A percentile compares a stretch with the other conserved stretches of the same genome.
Conservation (phyloP, 2,797 vertebrate genomes). For the Xiphorhynchus erythropygius region DNA sequence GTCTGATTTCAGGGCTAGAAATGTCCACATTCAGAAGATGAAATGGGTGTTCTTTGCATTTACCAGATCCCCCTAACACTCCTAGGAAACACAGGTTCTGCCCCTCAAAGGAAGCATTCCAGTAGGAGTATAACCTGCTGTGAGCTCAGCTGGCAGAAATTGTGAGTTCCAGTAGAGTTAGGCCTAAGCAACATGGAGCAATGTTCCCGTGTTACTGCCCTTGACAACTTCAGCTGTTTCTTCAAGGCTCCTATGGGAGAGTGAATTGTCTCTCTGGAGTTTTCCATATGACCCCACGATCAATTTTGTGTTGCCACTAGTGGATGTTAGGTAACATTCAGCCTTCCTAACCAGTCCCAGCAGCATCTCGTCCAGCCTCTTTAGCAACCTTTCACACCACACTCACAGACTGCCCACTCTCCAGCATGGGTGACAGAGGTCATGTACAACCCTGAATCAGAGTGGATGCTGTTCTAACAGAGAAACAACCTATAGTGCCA, state of each 20-base stretch:
- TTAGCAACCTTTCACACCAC: not conserved
- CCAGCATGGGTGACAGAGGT: no score
- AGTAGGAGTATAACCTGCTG: not conserved
- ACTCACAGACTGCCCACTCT: not conserved
- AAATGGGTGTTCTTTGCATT: not conserved
- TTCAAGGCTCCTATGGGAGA: not conserved
- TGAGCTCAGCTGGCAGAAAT: not conserved
- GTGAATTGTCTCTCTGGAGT: not conserved
- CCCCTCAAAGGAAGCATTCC: not conserved
- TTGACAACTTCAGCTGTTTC: not conserved
- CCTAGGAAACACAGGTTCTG: not conserved
- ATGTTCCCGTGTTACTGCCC: no score
- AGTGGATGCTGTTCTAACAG: not conserved
- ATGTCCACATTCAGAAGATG: not conserved
- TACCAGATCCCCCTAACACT: not conserved
- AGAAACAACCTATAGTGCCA: not conserved
- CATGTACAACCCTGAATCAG: not conserved
- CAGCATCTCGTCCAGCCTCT: not conserved
- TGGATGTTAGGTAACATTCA: not conserved
- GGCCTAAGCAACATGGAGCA: not conserved
- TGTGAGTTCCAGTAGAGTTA: not conserved
- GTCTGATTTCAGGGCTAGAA: not conserved
- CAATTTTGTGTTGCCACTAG: fast-evolving
- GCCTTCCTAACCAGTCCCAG: not conserved
- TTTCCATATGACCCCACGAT: fast-evolving